Conservation (phyloP, 2,888 invertebrate genomes). For the Tanytarsus gracilentus region DNA sequence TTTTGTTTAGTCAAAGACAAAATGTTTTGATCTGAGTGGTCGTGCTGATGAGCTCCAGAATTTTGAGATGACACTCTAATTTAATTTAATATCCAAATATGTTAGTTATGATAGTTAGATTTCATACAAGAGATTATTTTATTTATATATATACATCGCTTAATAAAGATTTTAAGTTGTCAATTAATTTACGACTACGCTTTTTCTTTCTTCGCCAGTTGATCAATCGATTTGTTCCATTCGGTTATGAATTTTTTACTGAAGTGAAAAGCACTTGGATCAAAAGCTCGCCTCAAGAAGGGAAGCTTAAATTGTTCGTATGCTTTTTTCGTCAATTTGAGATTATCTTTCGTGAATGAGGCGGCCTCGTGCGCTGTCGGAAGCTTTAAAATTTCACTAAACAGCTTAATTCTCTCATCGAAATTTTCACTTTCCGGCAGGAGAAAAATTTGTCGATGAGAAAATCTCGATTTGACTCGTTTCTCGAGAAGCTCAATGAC, state of each 20-base stretch:
- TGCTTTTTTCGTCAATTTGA: background rate
- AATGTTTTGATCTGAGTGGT: too few relatives aligned
- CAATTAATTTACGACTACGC: too few relatives aligned
- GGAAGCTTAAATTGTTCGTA: background rate
- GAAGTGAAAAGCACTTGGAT: slow-evolving; percentile 37
- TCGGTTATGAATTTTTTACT: slow-evolving; percentile 33
- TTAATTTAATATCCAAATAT: too few relatives aligned
- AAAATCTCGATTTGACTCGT: slow-evolving; percentile 88
- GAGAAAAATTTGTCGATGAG: slow-evolving; percentile 80
- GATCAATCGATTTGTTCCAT: slow-evolving; percentile 58
- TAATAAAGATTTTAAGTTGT: too few relatives aligned
- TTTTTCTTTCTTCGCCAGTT: background rate
- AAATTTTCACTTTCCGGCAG: slow-evolving; percentile 53
- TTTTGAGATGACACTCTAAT: too few relatives aligned
- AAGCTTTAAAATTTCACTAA: slow-evolving; percentile 50
- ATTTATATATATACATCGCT: too few relatives aligned
- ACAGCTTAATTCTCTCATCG: slow-evolving; percentile 47
- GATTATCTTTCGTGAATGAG: background rate
- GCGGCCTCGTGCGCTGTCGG: slow-evolving; percentile 37
- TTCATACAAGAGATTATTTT: too few relatives aligned
- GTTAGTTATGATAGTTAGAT: too few relatives aligned
- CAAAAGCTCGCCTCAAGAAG: slow-evolving; percentile 33
- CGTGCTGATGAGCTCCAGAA: too few relatives aligned
- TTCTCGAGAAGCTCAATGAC: slow-evolving; percentile 88
- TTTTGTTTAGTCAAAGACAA: too few relatives aligned